Evolutionary conservation across 2,113 vertebrate species (phyloP).

Genomic region (Nothoprocta pentlandii): DNA sequence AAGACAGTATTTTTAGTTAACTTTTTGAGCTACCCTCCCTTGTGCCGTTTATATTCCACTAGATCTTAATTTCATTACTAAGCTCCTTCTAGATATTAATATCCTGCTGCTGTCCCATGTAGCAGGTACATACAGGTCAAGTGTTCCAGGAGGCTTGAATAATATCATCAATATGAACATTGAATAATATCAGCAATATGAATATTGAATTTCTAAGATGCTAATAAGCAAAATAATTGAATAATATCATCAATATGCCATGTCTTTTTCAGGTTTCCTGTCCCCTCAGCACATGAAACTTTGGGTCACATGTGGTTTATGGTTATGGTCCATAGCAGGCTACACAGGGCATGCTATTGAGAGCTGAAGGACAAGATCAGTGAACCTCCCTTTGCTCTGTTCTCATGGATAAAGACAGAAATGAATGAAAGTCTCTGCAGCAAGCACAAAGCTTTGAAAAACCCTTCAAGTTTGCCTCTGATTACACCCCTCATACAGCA

Average conservation of each 20-base stretch:
- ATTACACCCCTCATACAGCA: neutral
- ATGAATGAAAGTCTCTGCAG: neutral
- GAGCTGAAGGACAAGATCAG: neutral
- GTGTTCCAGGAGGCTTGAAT: neutral
- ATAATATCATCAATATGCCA: neutral
- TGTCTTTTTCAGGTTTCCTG: neutral
- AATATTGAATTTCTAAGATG: too few relatives aligned
- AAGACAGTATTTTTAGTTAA: too few relatives aligned
- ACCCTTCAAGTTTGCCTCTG: neutral
- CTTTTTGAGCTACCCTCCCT: neutral
- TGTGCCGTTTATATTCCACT: neutral
- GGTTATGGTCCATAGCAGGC: neutral
- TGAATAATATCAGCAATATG: too few relatives aligned
- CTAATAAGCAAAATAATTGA: too few relatives aligned
- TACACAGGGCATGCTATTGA: neutral
- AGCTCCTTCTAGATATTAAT: neutral
- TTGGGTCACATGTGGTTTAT: neutral
- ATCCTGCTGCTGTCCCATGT: neutral
- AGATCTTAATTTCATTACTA: neutral
- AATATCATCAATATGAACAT: too few relatives aligned
- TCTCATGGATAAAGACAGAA: neutral
- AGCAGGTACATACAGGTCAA: neutral
- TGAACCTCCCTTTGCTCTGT: neutral
- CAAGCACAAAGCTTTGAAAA: neutral
- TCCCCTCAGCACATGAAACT: neutral